Conservation (phyloP, 2,888 invertebrate genomes). For the Drosophila anceps region DNA sequence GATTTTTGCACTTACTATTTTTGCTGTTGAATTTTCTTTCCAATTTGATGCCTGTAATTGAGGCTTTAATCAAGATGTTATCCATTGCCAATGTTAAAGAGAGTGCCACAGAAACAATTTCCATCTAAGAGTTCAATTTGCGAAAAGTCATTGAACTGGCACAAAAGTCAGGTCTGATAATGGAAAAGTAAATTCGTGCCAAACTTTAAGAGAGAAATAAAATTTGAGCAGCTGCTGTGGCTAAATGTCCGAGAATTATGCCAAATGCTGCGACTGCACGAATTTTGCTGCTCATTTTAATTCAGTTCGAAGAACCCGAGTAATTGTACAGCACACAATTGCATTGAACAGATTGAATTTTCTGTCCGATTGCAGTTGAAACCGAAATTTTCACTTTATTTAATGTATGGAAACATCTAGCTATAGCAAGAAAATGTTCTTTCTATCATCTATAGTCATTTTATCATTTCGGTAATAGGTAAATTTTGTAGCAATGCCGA, state of each 20-base stretch:
- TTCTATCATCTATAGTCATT: neutral
- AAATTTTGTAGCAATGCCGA: neutral
- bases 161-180: slow-evolving; percentile 16
- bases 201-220: slow-evolving; percentile 14
- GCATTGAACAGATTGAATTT: neutral
- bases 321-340: slow-evolving; percentile 9
- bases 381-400: neutral
- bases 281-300: neutral
- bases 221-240: slow-evolving; percentile 4
- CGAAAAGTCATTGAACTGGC: slow-evolving; percentile 8
- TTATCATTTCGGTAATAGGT: neutral
- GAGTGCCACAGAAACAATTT: neutral
- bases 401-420: neutral
- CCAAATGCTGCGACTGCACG: slow-evolving; percentile 26
- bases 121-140: slow-evolving; percentile 12
- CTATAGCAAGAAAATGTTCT: neutral
- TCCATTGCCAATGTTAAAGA: slow-evolving; percentile 3
- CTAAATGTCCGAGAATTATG: slow-evolving; percentile 29
- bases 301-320: neutral
- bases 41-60: slow-evolving; percentile 24
- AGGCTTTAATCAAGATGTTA: slow-evolving; percentile 6
- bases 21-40: neutral
- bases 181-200: neutral
- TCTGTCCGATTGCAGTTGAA: slow-evolving; percentile 6
- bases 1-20: slow-evolving; percentile 20